These are phyloP conservation scores for Saxicola maurus DNA, from an alignment of 2,797 vertebrate genomes.

Conservation along the genomic window DNA sequence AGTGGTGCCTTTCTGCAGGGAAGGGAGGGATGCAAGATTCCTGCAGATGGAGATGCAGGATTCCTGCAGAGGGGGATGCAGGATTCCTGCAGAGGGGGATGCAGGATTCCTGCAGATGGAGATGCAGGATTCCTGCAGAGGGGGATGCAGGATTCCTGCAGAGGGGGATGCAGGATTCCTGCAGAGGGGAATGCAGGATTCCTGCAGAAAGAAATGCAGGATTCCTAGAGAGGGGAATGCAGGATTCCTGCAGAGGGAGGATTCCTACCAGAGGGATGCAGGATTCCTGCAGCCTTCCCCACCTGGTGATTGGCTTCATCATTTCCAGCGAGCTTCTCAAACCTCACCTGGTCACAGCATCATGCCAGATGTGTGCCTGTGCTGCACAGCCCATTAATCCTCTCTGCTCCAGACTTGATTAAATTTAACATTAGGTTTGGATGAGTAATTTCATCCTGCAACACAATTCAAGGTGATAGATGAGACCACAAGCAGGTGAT, in stretches of 20 bases:
- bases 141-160: neutral
- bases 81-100: too few species aligned
- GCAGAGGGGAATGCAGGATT: neutral
- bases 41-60: too few species aligned
- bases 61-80: too few species aligned
- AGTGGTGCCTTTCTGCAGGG: neutral
- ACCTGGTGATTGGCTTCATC: neutral
- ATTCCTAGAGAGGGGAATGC: neutral
- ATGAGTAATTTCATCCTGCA: conserved; percentile 71
- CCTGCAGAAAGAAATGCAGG: neutral
- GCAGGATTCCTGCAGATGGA: neutral
- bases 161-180: too few species aligned
- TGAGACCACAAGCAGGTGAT: conserved; percentile 57
- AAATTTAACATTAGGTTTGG: conserved; percentile 69
- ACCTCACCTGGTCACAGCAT: neutral
- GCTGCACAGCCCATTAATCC: conserved; percentile 14
- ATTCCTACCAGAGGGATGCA: neutral
- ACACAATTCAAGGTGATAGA: conserved; percentile 68
- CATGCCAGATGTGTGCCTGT: neutral
- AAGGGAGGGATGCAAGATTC: too few species aligned
- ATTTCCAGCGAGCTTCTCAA: conserved; percentile 4
- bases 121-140: neutral
- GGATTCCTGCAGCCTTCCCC: neutral
- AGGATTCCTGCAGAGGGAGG: neutral
- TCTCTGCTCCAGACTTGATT: conserved; percentile 46